phyloP scores from a whole-genome alignment of 2,797 vertebrate species.

The Uromys caudimaculatus region DNA sequence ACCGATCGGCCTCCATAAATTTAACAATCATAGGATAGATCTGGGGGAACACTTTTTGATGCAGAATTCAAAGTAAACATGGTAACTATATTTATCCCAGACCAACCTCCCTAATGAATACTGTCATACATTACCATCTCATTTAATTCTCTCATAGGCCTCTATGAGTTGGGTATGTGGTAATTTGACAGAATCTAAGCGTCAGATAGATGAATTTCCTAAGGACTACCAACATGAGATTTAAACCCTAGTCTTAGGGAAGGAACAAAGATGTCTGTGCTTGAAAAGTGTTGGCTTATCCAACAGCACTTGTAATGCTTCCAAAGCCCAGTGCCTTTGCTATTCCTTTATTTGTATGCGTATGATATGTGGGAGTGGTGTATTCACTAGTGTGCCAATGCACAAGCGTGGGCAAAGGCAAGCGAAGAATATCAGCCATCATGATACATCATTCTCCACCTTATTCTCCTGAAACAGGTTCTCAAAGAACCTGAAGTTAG shows the following conservation, averaged over 20 bases:
- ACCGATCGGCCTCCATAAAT: background rate
- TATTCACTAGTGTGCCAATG: background rate
- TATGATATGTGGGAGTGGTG: background rate
- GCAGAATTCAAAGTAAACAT: background rate
- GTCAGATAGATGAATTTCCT: background rate
- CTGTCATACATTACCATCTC: background rate
- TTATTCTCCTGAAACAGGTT: background rate
- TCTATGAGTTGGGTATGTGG: background rate
- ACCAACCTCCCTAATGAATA: background rate
- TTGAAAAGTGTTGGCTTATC: background rate
- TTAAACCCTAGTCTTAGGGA: background rate
- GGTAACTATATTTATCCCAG: background rate
- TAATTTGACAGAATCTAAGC: background rate
- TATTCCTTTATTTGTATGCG: background rate
- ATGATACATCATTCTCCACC: background rate
- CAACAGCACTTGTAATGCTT: background rate
- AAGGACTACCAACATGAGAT: background rate
- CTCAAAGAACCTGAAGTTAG: background rate
- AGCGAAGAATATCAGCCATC: background rate
- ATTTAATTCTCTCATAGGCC: background rate
- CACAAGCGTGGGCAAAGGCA: background rate
- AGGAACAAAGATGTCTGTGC: background rate
- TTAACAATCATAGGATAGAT: background rate
- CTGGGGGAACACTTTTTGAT: background rate
- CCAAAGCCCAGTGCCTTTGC: background rate